These are phyloP conservation scores for Silurus glanis DNA, from an alignment of 2,113 vertebrate species.

Conservation along the genomic window DNA sequence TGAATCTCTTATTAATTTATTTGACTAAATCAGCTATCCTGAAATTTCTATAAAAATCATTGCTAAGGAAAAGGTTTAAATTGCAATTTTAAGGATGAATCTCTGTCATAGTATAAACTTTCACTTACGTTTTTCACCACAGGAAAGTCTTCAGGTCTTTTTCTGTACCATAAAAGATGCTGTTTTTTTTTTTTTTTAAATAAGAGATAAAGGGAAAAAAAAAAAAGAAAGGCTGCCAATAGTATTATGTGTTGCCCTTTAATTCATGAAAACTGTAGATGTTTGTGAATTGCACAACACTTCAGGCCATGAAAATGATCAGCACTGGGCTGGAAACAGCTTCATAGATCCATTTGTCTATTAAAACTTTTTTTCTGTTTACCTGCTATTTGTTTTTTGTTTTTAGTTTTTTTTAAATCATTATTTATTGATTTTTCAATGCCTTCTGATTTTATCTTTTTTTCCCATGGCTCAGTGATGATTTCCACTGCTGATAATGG, in stretches of 20 bases:
- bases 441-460: background rate
- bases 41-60: background rate
- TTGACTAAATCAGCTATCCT: background rate
- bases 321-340: background rate
- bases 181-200: background rate
- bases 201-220: background rate
- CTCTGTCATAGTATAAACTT: background rate
- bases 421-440: background rate
- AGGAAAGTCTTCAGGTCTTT: background rate
- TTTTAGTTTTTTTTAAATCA: background rate
- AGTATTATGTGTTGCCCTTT: background rate
- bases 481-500: background rate
- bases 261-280: background rate
- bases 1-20: background rate
- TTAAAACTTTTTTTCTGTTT: background rate
- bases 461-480: background rate
- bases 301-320: background rate
- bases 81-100: background rate
- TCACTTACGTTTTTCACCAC: background rate
- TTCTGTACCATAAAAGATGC: background rate
- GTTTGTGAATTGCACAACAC: background rate
- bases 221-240: background rate
- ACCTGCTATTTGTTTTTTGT: background rate
- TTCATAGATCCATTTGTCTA: background rate
- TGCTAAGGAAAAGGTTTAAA: background rate